These are phyloP conservation scores for Lepeophtheirus nordmannii DNA, from an alignment of 2,888 invertebrate species.

Conservation along the genomic window DNA sequence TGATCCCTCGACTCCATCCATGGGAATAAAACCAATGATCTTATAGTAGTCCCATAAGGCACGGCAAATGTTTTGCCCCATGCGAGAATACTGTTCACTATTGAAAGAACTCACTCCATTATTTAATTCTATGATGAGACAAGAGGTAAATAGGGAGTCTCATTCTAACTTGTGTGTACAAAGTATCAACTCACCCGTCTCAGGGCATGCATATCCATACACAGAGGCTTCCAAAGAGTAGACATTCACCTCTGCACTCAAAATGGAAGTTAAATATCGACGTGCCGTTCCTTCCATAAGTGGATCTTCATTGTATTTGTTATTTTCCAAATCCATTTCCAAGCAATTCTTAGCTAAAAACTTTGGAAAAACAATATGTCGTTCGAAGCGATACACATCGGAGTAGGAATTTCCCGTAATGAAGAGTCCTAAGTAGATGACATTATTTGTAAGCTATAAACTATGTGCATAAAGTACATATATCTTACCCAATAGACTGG, in stretches of 20 bases:
- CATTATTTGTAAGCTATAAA: background rate
- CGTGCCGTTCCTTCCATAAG: constrained; percentile 72
- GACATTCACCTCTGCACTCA: constrained; percentile 47
- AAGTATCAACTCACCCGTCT: constrained; percentile 45
- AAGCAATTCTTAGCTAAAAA: constrained; percentile 69
- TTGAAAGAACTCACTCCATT: too few relatives aligned
- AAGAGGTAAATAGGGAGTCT: too few relatives aligned
- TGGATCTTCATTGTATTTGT: constrained; percentile 81
- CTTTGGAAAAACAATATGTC: constrained; percentile 88
- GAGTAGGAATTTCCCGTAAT: constrained; percentile 87
- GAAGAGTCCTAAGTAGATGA: constrained; percentile 47
- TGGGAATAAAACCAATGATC: constrained; percentile 50
- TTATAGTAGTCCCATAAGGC: constrained; percentile 67
- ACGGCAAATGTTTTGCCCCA: constrained; percentile 57
- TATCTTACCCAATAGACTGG: constrained; percentile 53
- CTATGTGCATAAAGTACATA: background rate
- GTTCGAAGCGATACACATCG: constrained; percentile 80
- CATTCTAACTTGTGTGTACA: too few relatives aligned
- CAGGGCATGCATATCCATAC: constrained; percentile 62
- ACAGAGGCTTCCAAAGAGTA: constrained; percentile 81
- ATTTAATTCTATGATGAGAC: too few relatives aligned
- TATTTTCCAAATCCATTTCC: constrained; percentile 68
- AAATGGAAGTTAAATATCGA: constrained; percentile 39
- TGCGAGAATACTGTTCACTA: constrained; percentile 43
- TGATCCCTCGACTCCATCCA: constrained; percentile 5